These are phyloP conservation scores for Cryptus viduatorius DNA, from an alignment of 2,888 invertebrate species.

Conservation along the genomic window DNA sequence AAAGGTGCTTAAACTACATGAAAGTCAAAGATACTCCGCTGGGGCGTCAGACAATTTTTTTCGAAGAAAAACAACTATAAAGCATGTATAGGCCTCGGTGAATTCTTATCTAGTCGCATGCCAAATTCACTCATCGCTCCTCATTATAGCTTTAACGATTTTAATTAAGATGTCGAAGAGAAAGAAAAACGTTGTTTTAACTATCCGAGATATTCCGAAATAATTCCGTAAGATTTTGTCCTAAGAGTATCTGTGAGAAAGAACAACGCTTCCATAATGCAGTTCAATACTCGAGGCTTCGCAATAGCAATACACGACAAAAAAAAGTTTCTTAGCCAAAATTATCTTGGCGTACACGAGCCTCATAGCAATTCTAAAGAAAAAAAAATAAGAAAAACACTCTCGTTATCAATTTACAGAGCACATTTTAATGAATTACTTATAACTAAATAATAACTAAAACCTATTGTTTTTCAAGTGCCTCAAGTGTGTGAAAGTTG, in stretches of 20 bases:
- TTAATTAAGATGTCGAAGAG: not conserved
- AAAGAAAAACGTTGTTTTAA: conserved; percentile 14
- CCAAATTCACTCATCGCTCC: conserved; percentile 40
- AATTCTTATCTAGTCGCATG: conserved; percentile 45
- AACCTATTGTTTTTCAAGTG: conserved; percentile 60
- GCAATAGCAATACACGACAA: not conserved
- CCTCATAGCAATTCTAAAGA: conserved; percentile 36
- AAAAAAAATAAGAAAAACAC: not conserved
- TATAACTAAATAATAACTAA: not conserved
- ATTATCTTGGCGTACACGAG: conserved; percentile 16
- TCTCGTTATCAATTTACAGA: conserved; percentile 5
- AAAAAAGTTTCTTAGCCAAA: conserved; percentile 28
- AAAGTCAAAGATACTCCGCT: conserved; percentile 44
- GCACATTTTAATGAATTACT: conserved; percentile 24
- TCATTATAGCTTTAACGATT: conserved; percentile 7
- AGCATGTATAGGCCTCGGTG: not conserved
- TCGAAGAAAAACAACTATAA: not conserved
- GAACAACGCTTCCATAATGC: conserved; percentile 51
- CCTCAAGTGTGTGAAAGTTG: conserved; percentile 49
- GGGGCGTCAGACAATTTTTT: conserved; percentile 13
- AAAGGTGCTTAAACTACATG: conserved; percentile 48
- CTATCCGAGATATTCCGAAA: conserved; percentile 13
- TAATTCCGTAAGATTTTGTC: conserved; percentile 17
- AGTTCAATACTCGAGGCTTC: conserved; percentile 14
- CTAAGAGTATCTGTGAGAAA: conserved; percentile 21